Base-by-base conservation (phyloP, 2,888 invertebrate species). In the Frankliniella fusca region DNA sequence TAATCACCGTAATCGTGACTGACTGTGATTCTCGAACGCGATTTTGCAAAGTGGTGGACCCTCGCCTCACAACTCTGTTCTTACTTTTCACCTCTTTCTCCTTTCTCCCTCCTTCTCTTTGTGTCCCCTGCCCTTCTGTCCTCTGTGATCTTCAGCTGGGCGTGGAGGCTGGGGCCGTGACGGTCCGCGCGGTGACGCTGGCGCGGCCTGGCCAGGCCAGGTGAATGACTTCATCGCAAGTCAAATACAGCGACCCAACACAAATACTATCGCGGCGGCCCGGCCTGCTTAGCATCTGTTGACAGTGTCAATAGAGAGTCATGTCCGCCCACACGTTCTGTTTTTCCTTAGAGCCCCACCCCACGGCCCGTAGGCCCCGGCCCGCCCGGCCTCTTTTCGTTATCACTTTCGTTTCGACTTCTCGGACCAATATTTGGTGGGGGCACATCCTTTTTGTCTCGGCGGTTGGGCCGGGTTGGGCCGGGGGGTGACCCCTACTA, bases 261-360 rank as follows among this genome's bases (percentile, higher is more conserved):
- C 70, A 76, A 76, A 76, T 23, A 76, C 27, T 5, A 0, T 38
- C 38, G 38, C 38, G 38, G 0, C 61, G 61, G 61, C 0, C 15
- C 18, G 61, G 61, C 80, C 76, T 81, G 83, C 83, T 82, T 83
- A 83, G 81, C 81, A 83, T 82, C 83, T 83, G 83, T 81, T 83
- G 81, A 76, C 70, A 27, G 27, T 76, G 70, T 76, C 70, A 76
- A 76, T 27, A 76, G 27, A 10, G 61, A 61, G 61, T 61, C 61
- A 61, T 61, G 61, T 61, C 61, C 61, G 61, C 61, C 61, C 61
- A 61, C 61, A 61, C 61, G n/a, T 15, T 61, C 61, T 18, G 12
- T 38, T 38, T 38, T 38, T 38, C 38, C 38, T 38, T 38, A 5
- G 38, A 38, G 38, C 54, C 50, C 80, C 82, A 80, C 82, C 80